Percentiles rank a stretch among this genome's conserved stretches.
These are phyloP conservation scores for Exocentrus adspersus DNA, from an alignment of 2,888 invertebrate species.

Conservation along the genomic window DNA sequence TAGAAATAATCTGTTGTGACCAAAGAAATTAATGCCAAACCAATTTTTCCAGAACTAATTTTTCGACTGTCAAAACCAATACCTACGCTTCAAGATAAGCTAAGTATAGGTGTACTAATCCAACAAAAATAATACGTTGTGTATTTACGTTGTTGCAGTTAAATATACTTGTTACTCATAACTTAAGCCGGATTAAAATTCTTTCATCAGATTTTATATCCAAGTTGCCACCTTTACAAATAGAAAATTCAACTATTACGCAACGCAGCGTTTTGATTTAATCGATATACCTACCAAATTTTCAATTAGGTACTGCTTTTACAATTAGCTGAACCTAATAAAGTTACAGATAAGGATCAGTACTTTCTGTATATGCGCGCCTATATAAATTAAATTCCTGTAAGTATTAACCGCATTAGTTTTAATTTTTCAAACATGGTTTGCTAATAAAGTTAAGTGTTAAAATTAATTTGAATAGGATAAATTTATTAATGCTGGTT, in stretches of 20 bases:
- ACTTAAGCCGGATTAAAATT: neutral
- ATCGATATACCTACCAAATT: neutral
- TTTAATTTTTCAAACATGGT: conserved; percentile 6
- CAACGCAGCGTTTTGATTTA: neutral
- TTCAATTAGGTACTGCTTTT: neutral
- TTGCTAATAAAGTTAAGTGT: conserved; percentile 1
- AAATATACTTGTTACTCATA: neutral
- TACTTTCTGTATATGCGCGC: neutral
- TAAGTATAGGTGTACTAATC: no score
- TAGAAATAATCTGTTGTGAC: no score
- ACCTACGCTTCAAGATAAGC: no score
- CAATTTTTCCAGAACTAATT: no score
- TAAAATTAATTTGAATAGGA: conserved; percentile 15
- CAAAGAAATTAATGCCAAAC: no score
- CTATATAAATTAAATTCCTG: neutral
- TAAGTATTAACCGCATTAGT: neutral
- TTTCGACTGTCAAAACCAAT: no score
- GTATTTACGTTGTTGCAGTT: neutral
- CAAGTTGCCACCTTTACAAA: neutral
- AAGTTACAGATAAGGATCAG: neutral
- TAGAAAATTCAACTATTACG: neutral
- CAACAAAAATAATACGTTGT: neutral
- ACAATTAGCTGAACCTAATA: neutral
- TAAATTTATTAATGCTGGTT: conserved; percentile 8
- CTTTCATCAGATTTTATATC: neutral